Base-by-base conservation (phyloP, 2,113 vertebrate species). In the Oreochromis spilurus region DNA sequence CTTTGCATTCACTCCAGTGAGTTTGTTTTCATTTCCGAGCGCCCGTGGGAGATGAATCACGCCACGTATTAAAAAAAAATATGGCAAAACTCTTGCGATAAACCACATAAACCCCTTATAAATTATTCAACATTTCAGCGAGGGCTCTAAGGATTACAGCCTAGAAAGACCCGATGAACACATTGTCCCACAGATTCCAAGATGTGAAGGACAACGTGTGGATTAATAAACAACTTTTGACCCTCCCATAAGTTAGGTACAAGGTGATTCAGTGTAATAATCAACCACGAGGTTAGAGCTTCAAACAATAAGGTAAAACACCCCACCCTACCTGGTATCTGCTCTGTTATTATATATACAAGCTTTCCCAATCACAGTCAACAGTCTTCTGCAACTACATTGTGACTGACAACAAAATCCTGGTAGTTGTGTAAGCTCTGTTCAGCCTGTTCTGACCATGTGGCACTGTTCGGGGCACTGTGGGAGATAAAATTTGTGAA, bases 331-430 rank as follows among this genome's bases (percentile, higher is more conserved):
- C 26, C 38, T 10, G 8, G 72, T 4, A 26, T 7, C 62, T 14
- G 36, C 43, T 84, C 29, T 21, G 38, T 34, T 26, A 8, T 54
- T 17, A 26, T 43, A 87, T 75, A 83, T 81, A 2, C 48, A 14
- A 5, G 14, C 6, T 6, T 79, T 78, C 65, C 16, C 6, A 21
- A 10, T 81, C 40, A 62, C 55, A 58, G 36, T n/a, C 55, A 67
- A 81, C 19, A 1, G 58, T 81, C 70, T 78, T 58, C 14, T 5
- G n/a, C 4, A 1, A 45, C 48, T 36, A 5, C 92, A 89, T 93
- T 94, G 85, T 75, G 50, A 90, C 60, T 88, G 62, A 90, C 82
- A 95, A 96, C 93, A 95, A 87, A 87, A 17, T 55, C 12, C 53
- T 19, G 75, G 9, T 29, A 54, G 48, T 90, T 91, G 92, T 89